Evolutionary conservation across 2,888 invertebrate species (phyloP).

Genomic region (Nezara viridula): DNA sequence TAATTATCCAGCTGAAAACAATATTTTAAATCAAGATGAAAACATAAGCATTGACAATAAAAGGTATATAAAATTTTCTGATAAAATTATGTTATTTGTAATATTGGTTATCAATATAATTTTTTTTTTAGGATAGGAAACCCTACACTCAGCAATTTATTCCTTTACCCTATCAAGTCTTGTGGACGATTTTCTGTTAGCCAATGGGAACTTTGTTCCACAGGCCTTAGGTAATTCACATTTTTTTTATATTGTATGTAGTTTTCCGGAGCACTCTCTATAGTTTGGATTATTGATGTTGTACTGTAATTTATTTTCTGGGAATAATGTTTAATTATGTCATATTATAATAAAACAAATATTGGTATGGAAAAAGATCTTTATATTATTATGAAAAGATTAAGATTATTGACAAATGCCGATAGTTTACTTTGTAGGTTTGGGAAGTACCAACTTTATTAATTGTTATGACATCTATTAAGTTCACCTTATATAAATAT

Average conservation of each 20-base stretch:
- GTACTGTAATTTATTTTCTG: background rate
- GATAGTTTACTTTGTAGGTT: too few species aligned
- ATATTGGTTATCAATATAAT: background rate
- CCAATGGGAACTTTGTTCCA: constrained; percentile 80
- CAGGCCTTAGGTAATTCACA: constrained; percentile 76
- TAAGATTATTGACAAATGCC: too few species aligned
- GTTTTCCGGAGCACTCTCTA: background rate
- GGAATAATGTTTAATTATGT: too few species aligned
- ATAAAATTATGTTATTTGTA: background rate
- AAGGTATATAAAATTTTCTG: background rate
- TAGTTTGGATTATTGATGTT: background rate
- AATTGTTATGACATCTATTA: too few species aligned
- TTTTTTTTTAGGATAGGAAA: background rate
- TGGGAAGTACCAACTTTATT: too few species aligned
- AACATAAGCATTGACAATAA: background rate
- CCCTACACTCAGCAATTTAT: constrained; percentile 69
- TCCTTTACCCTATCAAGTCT: constrained; percentile 92
- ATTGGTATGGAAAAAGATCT: too few species aligned
- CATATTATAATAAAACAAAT: too few species aligned
- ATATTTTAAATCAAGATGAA: background rate
- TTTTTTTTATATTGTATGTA: background rate
- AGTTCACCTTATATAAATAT: too few species aligned
- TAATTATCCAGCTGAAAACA: background rate
- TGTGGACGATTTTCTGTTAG: constrained; percentile 83
- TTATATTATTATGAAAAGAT: too few species aligned